A percentile compares a stretch with the other conserved stretches of the same genome.
Conservation (phyloP, 2,888 invertebrate genomes). For the Embidobia sp. region DNA sequence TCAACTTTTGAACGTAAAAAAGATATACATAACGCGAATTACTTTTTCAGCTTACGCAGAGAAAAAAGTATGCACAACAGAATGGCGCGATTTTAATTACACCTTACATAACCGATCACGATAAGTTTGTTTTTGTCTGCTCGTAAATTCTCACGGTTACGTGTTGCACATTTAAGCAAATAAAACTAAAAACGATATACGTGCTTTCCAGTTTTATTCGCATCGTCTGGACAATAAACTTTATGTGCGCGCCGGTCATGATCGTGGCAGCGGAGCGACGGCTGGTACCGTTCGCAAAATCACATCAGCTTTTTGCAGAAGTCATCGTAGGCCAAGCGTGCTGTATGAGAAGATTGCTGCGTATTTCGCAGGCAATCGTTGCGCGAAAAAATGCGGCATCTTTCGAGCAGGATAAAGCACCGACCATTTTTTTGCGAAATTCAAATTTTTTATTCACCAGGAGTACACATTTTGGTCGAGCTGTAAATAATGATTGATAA, state of each 20-base stretch:
- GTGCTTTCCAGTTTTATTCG: constrained; percentile 43
- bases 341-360: constrained; percentile 51
- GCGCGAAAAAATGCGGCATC: too few species aligned
- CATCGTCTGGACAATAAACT: constrained; percentile 46
- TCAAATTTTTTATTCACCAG: neutral
- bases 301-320: constrained; percentile 60
- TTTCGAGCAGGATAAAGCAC: too few species aligned
- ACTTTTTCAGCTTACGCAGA: too few species aligned
- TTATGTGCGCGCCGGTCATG: constrained; percentile 26
- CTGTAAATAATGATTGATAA: too few species aligned
- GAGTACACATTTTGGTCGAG: too few species aligned
- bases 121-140: constrained; percentile 6
- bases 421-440: neutral
- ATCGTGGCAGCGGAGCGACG: constrained; percentile 45
- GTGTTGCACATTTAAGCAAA: constrained; percentile 43
- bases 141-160: constrained; percentile 44
- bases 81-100: constrained; percentile 4
- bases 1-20: too few species aligned
- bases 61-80: too few species aligned
- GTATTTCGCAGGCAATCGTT: constrained; percentile 40
- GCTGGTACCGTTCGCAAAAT: constrained; percentile 57
- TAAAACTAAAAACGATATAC: constrained; percentile 51
- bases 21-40: too few species aligned
- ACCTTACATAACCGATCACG: constrained; percentile 10
- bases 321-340: constrained; percentile 62